Percentiles rank a stretch among this genome's conserved stretches.
These are phyloP conservation scores for Guaruba guarouba DNA, from an alignment of 2,113 vertebrate species.

Conservation along the genomic window DNA sequence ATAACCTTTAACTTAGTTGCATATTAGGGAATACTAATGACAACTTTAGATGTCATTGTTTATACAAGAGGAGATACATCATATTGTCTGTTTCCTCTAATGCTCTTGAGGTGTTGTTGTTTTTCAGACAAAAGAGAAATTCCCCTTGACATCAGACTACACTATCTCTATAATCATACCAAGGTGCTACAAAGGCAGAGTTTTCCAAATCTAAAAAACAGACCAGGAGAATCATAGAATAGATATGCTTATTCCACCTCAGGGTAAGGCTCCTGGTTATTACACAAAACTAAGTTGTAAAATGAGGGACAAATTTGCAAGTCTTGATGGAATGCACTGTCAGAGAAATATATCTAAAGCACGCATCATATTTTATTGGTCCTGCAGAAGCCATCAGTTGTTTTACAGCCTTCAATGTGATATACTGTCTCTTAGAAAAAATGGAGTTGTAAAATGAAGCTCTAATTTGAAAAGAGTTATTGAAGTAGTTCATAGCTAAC, in stretches of 20 bases:
- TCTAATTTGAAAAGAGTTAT: conserved; percentile 1
- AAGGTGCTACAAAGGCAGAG: neutral
- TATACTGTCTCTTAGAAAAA: neutral
- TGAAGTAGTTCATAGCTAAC: neutral
- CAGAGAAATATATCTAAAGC: neutral
- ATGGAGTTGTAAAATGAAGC: neutral
- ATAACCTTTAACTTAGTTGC: conserved; percentile 72
- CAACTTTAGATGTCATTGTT: conserved; percentile 62
- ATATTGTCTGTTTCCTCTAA: conserved; percentile 47
- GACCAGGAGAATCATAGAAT: neutral
- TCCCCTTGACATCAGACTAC: neutral
- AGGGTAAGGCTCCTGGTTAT: neutral
- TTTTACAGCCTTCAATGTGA: neutral
- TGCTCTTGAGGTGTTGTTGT: neutral
- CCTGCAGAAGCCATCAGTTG: neutral
- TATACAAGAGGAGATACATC: conserved; percentile 70
- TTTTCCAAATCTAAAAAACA: neutral
- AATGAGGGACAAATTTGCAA: neutral
- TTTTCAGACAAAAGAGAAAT: neutral
- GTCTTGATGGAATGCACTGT: neutral
- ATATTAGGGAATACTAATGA: conserved; percentile 70
- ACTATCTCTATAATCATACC: neutral
- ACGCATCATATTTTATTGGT: neutral
- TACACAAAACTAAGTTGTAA: neutral
- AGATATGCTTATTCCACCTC: neutral